Evolutionary conservation across 2,797 vertebrate genomes (phyloP).

Genomic region (Bufotes viridis): DNA sequence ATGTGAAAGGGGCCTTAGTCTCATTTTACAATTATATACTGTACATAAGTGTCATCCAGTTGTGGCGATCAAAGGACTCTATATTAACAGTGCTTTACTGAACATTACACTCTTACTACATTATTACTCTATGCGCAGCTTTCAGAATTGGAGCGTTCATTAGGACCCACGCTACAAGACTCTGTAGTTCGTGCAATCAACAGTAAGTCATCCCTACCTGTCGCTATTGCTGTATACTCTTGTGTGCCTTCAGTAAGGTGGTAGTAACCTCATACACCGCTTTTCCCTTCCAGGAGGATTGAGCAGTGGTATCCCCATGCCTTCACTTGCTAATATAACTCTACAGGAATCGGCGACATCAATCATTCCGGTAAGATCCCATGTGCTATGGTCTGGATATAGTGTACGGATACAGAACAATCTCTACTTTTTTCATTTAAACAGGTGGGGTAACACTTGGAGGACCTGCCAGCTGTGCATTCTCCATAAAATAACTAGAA

Average conservation of each 20-base stretch:
- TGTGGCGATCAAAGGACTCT: neutral
- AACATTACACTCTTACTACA: neutral
- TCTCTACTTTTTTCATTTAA: too few species aligned
- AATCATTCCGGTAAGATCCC: conserved; percentile 10
- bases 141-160: conserved; percentile 8
- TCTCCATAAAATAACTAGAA: too few species aligned
- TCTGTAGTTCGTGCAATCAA: conserved; percentile 35
- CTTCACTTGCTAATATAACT: conserved; percentile 22
- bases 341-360: conserved; percentile 17
- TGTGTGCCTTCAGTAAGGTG: neutral
- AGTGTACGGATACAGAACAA: neutral
- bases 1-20: too few species aligned
- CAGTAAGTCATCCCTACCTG: conserved; percentile 19
- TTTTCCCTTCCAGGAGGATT: conserved; percentile 23
- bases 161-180: conserved; percentile 29
- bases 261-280: neutral
- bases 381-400: too few species aligned
- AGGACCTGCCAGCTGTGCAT: too few species aligned
- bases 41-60: neutral
- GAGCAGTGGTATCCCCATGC: conserved; percentile 33
- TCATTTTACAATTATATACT: too few species aligned
- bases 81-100: neutral
- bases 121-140: neutral
- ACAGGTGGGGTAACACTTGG: too few species aligned
- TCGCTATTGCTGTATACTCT: neutral